Evolutionary conservation across 2,888 invertebrate species (phyloP), one percentile per base, ranked within the genome.

Genomic region (Allygus modestus): DNA sequence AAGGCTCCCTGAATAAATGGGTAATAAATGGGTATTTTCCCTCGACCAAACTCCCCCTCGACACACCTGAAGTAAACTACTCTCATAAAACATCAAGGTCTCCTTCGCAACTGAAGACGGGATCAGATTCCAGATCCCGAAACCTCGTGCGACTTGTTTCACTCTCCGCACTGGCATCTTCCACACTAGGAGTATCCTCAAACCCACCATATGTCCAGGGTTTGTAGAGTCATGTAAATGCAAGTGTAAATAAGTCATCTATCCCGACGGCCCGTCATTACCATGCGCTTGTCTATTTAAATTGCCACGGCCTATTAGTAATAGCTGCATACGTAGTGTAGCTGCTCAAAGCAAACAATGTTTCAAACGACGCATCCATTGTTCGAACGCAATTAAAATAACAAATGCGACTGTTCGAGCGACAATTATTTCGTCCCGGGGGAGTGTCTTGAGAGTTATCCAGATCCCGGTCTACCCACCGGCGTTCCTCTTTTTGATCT

Each of bases 311-410:
- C 79, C 26, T 54, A 58, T 79, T 79, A 79, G 79, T 79, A 79
- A 79, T 79, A 58, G 79, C 79, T 58, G 79, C 79, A 79, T 79
- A 58, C 20, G 79, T 58, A 79, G 79, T 79, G 51, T 26, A 31
- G 31, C 58, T 58, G 79, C 37, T 58, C 79, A 79, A 73, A 75
- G 41, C 71, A 83, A 83, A 83, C 83, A 83, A 83, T 73, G 73
- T 37, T 54, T 41, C 26, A 54, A 83, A 46, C 54, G 54, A 82
- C 79, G 31, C 61, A 79, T 58, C 85, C 77, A 85, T 85, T 85
- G 85, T 85, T 83, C 83, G 71, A 33, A 51, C 79, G 41, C 82
- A 85, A 85, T 85, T 85, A 85, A 85, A 85, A 85, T 85, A 85
- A 85, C 82, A 69, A 85, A 85, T 85, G 85, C 77, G 83, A 85